Evolutionary conservation across 1,140 invertebrate species (phyloP).

Genomic region (Eupeodes corollae): DNA sequence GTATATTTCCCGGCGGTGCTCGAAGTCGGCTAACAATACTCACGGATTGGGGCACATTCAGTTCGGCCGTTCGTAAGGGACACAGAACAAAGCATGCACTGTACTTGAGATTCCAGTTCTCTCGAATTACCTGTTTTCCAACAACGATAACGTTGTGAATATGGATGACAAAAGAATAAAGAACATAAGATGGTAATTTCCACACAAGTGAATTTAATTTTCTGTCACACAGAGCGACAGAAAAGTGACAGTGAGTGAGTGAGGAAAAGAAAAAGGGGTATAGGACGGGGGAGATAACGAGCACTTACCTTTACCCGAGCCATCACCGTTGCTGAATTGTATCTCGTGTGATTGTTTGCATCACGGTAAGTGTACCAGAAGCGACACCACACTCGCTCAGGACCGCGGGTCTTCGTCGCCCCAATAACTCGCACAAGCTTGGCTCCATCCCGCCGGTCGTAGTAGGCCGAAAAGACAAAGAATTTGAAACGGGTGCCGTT

Average conservation of each 20-base stretch:
- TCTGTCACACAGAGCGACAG: neutral
- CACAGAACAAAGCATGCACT: slow-evolving; percentile 84
- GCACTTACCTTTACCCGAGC: slow-evolving; percentile 62
- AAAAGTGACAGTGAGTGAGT: neutral
- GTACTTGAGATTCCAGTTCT: slow-evolving; percentile 91
- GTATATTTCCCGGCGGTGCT: slow-evolving; percentile 50
- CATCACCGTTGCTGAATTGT: slow-evolving; percentile 55
- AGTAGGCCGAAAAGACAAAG: slow-evolving; percentile 83
- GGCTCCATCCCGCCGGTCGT: slow-evolving; percentile 59
- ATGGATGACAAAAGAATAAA: neutral
- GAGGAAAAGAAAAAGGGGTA: too few relatives aligned
- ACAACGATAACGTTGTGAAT: neutral
- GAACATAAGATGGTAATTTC: neutral
- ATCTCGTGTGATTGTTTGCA: slow-evolving; percentile 19
- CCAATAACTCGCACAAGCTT: slow-evolving; percentile 68
- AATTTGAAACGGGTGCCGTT: slow-evolving; percentile 67
- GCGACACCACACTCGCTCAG: slow-evolving; percentile 76
- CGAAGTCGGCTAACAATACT: slow-evolving; percentile 52
- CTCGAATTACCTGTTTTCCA: slow-evolving; percentile 56
- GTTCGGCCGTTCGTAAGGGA: slow-evolving; percentile 47
- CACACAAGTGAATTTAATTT: neutral
- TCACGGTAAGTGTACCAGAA: slow-evolving; percentile 55
- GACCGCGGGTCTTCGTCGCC: slow-evolving; percentile 71
- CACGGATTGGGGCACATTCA: slow-evolving; percentile 52
- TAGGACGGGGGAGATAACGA: too few relatives aligned